Evolutionary conservation across 53 echinoderm and acorn worm species (phyloP).

Genomic region (Luidia sarsii): DNA sequence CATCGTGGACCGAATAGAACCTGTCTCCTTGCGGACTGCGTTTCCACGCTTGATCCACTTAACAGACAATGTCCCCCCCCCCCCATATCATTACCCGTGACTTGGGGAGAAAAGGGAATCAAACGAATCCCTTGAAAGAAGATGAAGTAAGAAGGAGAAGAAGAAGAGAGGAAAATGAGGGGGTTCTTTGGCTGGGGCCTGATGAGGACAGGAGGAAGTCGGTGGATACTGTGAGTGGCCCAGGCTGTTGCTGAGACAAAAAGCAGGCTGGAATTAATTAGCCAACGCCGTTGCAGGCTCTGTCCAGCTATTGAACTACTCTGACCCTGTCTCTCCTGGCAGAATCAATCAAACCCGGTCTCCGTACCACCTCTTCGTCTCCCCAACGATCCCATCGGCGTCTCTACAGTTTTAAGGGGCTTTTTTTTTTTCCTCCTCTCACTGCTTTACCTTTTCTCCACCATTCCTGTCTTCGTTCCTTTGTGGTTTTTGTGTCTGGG

Average conservation of each 20-base stretch:
- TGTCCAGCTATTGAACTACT: constrained; percentile 35
- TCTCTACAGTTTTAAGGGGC: too few relatives aligned
- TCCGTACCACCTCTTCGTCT: neutral
- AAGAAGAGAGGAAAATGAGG: neutral
- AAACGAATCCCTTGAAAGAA: too few relatives aligned
- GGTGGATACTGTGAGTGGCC: constrained; percentile 38
- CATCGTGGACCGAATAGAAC: too few relatives aligned
- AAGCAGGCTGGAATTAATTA: constrained; percentile 53
- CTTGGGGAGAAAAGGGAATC: neutral
- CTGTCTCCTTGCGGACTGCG: constrained; percentile 23
- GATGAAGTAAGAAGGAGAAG: neutral
- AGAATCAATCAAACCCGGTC: constrained; percentile 38
- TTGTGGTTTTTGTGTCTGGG: constrained; percentile 4
- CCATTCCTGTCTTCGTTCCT: neutral
- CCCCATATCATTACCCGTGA: constrained; percentile 34
- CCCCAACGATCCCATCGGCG: too few relatives aligned
- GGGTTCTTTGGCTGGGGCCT: neutral
- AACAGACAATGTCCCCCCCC: constrained; percentile 29
- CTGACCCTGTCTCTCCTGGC: constrained; percentile 36
- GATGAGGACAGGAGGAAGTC: neutral
- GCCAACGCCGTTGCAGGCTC: neutral
- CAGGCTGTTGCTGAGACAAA: too few relatives aligned
- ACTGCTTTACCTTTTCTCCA: neutral
- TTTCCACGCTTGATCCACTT: constrained; percentile 48
- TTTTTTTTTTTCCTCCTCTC: neutral